phyloP scores from a whole-genome alignment of 92 coral and sea anemone species.

The Zoanthus sociatus region DNA sequence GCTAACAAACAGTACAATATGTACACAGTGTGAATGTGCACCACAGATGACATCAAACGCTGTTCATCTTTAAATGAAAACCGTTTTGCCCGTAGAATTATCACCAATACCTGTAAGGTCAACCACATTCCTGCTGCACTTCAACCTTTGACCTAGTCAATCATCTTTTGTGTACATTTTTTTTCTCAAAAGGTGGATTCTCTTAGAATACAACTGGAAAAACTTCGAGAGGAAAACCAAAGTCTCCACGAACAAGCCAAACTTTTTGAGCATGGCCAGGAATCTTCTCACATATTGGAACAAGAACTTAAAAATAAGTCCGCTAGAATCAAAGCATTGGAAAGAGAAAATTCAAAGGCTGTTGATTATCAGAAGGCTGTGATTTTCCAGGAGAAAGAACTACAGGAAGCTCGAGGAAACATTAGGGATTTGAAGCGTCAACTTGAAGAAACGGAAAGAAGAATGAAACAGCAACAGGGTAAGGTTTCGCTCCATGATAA shows the following conservation, averaged over 20 bases:
- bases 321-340: slow-evolving; percentile 71
- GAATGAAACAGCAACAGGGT: slow-evolving; percentile 79
- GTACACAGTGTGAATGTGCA: too few relatives aligned
- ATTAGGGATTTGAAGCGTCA: slow-evolving; percentile 71
- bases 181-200: slow-evolving; percentile 49
- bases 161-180: too few relatives aligned
- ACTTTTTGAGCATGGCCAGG: slow-evolving; percentile 61
- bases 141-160: too few relatives aligned
- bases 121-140: too few relatives aligned
- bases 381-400: slow-evolving; percentile 76
- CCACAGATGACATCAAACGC: too few relatives aligned
- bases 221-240: slow-evolving; percentile 73
- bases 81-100: too few relatives aligned
- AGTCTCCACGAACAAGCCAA: slow-evolving; percentile 67
- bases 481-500: slow-evolving; percentile 81
- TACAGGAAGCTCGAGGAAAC: slow-evolving; percentile 66
- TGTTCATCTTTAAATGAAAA: too few relatives aligned
- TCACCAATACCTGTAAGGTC: too few relatives aligned
- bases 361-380: slow-evolving; percentile 86
- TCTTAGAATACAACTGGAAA: slow-evolving; percentile 67
- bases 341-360: slow-evolving; percentile 75
- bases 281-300: slow-evolving; percentile 76
- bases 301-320: slow-evolving; percentile 77
- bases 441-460: slow-evolving; percentile 85
- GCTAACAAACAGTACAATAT: too few relatives aligned